These are phyloP conservation scores for Kradibia gibbosae DNA, from an alignment of 1,140 invertebrate genomes.

Conservation along the genomic window DNA sequence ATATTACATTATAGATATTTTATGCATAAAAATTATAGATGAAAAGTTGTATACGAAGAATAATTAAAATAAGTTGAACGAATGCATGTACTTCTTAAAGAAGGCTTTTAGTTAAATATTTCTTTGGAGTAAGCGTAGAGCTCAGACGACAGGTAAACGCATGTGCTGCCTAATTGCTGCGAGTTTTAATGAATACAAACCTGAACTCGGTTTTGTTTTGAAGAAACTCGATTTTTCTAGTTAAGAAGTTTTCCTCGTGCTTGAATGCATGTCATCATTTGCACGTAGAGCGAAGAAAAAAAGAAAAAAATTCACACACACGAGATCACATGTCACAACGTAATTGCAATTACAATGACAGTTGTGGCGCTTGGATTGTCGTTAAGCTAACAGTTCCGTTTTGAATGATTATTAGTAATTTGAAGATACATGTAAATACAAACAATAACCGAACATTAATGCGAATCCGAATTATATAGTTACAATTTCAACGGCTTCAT, in stretches of 20 bases:
- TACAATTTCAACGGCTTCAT: too few relatives aligned
- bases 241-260: not conserved
- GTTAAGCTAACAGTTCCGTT: constrained; percentile 14
- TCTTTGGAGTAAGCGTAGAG: not conserved
- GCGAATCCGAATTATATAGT: too few relatives aligned
- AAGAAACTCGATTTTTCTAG: constrained; percentile 31
- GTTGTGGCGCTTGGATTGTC: constrained; percentile 17
- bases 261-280: constrained; percentile 14
- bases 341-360: not conserved
- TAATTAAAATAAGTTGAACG: too few relatives aligned
- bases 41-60: too few relatives aligned
- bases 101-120: not conserved
- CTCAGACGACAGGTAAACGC: not conserved
- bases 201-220: constrained; percentile 24
- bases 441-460: too few relatives aligned
- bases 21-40: too few relatives aligned
- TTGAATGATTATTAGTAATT: too few relatives aligned
- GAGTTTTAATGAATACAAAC: constrained; percentile 61
- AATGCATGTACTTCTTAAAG: too few relatives aligned
- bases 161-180: constrained; percentile 56
- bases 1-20: too few relatives aligned
- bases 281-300: constrained; percentile 20
- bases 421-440: not conserved
- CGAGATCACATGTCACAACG: not conserved
- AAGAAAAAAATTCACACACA: not conserved